These are phyloP conservation scores for Scarus forsteni DNA, from an alignment of 2,797 vertebrate genomes.

Conservation along the genomic window DNA sequence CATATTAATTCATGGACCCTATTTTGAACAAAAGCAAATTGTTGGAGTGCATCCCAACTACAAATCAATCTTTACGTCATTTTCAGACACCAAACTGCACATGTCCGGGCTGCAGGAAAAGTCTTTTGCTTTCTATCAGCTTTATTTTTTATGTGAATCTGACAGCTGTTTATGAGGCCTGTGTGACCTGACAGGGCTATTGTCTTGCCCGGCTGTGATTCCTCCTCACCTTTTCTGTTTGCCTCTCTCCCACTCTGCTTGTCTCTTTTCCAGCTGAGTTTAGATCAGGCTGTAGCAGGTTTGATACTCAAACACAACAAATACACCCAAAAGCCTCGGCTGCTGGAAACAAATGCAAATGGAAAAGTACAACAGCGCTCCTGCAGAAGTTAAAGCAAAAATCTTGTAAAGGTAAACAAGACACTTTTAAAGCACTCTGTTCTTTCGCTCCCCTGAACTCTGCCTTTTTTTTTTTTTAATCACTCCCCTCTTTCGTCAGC, in stretches of 20 bases:
- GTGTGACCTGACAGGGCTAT: conserved; percentile 61
- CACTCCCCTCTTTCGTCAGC: conserved; percentile 44
- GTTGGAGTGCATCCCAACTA: too few species aligned
- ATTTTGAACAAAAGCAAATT: too few species aligned
- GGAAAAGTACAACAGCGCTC: conserved; percentile 61
- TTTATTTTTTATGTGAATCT: conserved; percentile 35
- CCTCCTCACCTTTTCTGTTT: not conserved
- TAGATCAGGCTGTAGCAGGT: conserved; percentile 53
- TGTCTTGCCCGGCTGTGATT: conserved; percentile 60
- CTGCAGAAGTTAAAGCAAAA: conserved; percentile 66
- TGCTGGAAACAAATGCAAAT: conserved; percentile 57
- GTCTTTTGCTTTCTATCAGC: conserved; percentile 18
- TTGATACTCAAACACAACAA: conserved; percentile 57
- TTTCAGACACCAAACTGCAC: not conserved
- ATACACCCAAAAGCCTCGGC: conserved; percentile 52
- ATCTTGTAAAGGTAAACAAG: conserved; percentile 62
- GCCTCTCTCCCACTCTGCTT: conserved; percentile 1
- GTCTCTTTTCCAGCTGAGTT: conserved; percentile 16
- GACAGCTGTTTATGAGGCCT: conserved; percentile 49
- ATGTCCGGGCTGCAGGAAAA: conserved; percentile 6
- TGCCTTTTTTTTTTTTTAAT: conserved; percentile 45
- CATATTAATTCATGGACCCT: too few species aligned
- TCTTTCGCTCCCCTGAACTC: conserved; percentile 26
- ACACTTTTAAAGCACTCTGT: conserved; percentile 49
- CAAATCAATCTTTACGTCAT: not conserved